Base-by-base conservation (phyloP, 2,113 vertebrate species). In the Myodes glareolus region DNA sequence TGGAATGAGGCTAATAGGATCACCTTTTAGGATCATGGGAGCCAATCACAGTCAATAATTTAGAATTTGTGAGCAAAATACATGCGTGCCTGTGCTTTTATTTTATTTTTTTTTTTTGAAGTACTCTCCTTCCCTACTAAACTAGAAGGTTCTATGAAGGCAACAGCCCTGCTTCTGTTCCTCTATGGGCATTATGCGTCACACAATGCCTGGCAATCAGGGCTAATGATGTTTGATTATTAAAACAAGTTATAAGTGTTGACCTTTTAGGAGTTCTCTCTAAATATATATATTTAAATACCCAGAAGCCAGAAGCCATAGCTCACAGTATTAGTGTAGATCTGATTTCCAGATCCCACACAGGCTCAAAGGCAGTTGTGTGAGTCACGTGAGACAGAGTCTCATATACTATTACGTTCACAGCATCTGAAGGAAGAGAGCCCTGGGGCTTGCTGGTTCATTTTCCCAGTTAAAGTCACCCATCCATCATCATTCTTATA, bases 391-490 rank as follows among this genome's bases (percentile, higher is more conserved):
- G 33, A 55, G 55, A 58, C 23, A 36, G 84, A 80, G 90, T 81
- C 61, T 36, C 42, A 65, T 7, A 50, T 42, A 42, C 21, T 25
- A 1, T 36, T 55, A 81, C 21, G 33, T 67, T 88, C 72, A 36
- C 65, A 13, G 76, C 1, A 36, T 81, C 75, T 50, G 70, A 17
- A 90, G 90, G 87, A 90, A 88, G 95, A 89, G 52, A 77, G 25
- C 72, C 55, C 80, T 39, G 63, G 73, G 90, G 70, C 55, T 36
- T 65, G 58, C 81, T 55, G 72, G 84, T 45, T 97, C 70, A 86
- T 95, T 97, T 95, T 52, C 72, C 23, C 5, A 13, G 75, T 85
- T 81, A 63, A 78, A 88, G 77, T 31, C 84, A 65, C n/a, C 42
- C 72, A 65, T 77, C 72, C 14, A 13, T 77, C 68, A 61, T 39